These are phyloP conservation scores for Nyctalus aviator DNA, from an alignment of 2,797 vertebrate genomes.

Conservation along the genomic window DNA sequence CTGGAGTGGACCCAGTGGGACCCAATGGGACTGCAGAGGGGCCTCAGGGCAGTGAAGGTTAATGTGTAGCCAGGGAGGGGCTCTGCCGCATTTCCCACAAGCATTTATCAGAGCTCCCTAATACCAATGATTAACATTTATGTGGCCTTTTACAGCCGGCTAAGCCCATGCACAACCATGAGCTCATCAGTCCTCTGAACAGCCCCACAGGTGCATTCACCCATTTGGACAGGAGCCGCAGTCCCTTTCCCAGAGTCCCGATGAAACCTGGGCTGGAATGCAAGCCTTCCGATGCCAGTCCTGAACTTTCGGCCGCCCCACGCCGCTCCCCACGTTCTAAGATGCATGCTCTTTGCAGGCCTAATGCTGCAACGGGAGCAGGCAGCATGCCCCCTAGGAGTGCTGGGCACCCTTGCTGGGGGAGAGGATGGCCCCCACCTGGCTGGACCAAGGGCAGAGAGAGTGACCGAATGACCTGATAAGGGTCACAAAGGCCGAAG, in stretches of 20 bases:
- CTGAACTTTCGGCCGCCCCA: background rate
- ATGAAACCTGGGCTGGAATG: background rate
- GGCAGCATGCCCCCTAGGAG: background rate
- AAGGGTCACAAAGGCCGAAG: background rate
- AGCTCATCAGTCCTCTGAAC: background rate
- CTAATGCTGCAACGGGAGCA: background rate
- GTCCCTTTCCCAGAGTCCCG: background rate
- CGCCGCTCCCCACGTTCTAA: rapidly evolving
- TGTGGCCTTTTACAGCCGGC: conserved; percentile 25
- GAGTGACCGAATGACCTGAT: background rate
- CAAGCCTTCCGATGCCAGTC: background rate
- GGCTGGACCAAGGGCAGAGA: background rate
- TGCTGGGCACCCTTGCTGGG: background rate
- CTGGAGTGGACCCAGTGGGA: background rate
- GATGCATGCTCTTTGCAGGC: background rate
- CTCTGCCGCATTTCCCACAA: conserved; percentile 15
- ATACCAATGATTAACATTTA: conserved; percentile 37
- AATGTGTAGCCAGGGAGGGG: conserved; percentile 45
- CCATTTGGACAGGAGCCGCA: background rate
- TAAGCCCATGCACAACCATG: background rate
- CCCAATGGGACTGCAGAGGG: background rate
- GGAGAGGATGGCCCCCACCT: background rate
- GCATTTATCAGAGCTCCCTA: conserved; percentile 59
- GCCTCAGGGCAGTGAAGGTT: background rate
- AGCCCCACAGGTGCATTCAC: background rate